Base-by-base conservation (phyloP, 2,888 invertebrate genomes). In the Desoria tigrina region DNA sequence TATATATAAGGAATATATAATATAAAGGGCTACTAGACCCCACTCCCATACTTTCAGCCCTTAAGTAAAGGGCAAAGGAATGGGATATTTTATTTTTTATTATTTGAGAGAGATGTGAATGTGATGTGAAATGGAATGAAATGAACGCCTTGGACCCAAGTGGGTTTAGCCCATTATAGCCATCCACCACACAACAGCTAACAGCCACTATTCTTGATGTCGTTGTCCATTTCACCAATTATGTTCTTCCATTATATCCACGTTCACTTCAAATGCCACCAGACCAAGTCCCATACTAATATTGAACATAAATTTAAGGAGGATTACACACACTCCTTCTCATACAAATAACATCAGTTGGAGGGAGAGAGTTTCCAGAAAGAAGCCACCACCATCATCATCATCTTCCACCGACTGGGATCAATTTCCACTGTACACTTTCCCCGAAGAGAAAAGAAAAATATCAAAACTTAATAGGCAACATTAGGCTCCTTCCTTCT, bases 201-300 rank as follows among this genome's bases (percentile, higher is more conserved):
- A 39, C 42, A 39, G 21, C 57, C 57, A 57, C 42, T 57, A 32
- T 26, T 51, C 51, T 51, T 39, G 28, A 49, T 49, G 49, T 45
- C 59, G 39, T 54, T 63, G 63, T 63, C 63, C 63, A 63, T 63
- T 64, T 59, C 50, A 64, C 64, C 64, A 64, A 64, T 64, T 64
- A 64, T 64, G 58, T 58, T 27, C n/a, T 49, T 11, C 59, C 32
- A 45, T 59, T 59, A 49, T 59, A 28, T 59, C 50, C 59, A 45
- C 32, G 27, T 49, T 45, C 45, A 26, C 45, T n/a, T 45, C 50
- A 27, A 49, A 59, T 59, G 23, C 26, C 50, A 59, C 50, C 27
- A 26, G 27, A 7, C 21, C 42, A 11, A 42, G 27, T 24, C 21
- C 42, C 26, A 42, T 57, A 42, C 57, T 57, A 57, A 57, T 57